phyloP scores from a whole-genome alignment of 1,140 invertebrate genomes.

The Arion vulgaris region DNA sequence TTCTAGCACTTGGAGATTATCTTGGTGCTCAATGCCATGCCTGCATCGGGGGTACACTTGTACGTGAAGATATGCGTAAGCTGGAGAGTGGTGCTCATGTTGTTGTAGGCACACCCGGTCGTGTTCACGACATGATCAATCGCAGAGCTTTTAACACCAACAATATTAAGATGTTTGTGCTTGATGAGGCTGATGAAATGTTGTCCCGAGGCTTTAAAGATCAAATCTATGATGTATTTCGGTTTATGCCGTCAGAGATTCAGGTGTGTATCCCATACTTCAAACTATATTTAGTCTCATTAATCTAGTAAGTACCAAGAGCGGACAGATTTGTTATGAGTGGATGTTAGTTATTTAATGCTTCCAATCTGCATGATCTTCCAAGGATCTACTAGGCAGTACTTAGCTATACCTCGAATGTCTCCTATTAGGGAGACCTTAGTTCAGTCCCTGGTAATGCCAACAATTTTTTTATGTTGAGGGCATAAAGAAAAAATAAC shows the following conservation, averaged over 20 bases:
- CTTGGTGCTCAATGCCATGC: constrained; percentile 97
- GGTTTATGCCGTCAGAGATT: constrained; percentile 88
- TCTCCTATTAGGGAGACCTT: too few species aligned
- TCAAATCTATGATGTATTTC: constrained; percentile 99
- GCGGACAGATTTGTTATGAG: too few species aligned
- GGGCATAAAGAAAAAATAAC: too few species aligned
- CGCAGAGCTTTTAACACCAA: constrained; percentile 83
- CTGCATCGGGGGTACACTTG: constrained; percentile 99
- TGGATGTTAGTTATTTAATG: too few species aligned
- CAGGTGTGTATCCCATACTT: too few species aligned
- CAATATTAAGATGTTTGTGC: constrained; percentile 95
- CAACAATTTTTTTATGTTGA: too few species aligned
- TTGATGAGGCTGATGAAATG: constrained; percentile 99
- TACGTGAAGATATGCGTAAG: constrained; percentile 94
- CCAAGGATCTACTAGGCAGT: too few species aligned
- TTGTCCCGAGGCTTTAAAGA: constrained; percentile 99
- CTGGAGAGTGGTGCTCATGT: constrained; percentile 95
- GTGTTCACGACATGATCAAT: constrained; percentile 98
- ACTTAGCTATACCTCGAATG: too few species aligned
- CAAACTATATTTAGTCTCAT: too few species aligned
- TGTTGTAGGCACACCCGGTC: constrained; percentile 97
- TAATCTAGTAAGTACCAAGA: too few species aligned
- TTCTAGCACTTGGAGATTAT: constrained; percentile 97
- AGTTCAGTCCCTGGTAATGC: too few species aligned
- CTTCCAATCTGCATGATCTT: too few species aligned